Evolutionary conservation across 1,140 invertebrate species (phyloP).

Genomic region (Eciton burchellii): DNA sequence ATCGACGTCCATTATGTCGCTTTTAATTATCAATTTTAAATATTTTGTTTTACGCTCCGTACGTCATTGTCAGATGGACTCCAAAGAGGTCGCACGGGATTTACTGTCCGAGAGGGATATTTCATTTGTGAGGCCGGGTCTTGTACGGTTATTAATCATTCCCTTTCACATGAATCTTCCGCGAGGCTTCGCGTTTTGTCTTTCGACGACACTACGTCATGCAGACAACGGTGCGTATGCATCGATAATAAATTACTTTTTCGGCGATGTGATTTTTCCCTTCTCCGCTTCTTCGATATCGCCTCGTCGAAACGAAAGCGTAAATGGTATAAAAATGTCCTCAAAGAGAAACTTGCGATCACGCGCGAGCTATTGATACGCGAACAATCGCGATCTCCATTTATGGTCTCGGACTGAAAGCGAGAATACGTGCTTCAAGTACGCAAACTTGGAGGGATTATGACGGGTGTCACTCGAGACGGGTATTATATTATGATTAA

Average conservation of each 20-base stretch:
- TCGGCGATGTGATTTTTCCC: slow-evolving; percentile 13
- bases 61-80: slow-evolving; percentile 1
- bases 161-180: slow-evolving; percentile 19
- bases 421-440: neutral
- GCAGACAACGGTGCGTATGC: slow-evolving; percentile 4
- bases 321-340: no score
- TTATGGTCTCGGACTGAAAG: neutral
- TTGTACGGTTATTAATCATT: slow-evolving; percentile 37
- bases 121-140: slow-evolving; percentile 38
- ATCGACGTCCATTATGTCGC: slow-evolving; percentile 11
- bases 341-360: no score
- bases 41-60: slow-evolving; percentile 34
- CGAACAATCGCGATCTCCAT: slow-evolving; percentile 10
- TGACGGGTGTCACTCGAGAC: slow-evolving; percentile 16
- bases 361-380: neutral
- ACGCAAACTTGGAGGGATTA: slow-evolving; percentile 3
- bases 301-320: neutral
- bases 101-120: slow-evolving; percentile 44
- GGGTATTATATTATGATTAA: slow-evolving; percentile 39
- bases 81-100: slow-evolving; percentile 29
- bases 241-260: slow-evolving; percentile 20
- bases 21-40: slow-evolving; percentile 32
- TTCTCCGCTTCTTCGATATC: neutral
- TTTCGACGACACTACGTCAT: neutral
- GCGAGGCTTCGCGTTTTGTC: slow-evolving; percentile 14